Percentiles rank a stretch among this genome's conserved stretches.
Evolutionary conservation across 2,888 invertebrate species (phyloP).

Genomic region (Latrodectus elegans): DNA sequence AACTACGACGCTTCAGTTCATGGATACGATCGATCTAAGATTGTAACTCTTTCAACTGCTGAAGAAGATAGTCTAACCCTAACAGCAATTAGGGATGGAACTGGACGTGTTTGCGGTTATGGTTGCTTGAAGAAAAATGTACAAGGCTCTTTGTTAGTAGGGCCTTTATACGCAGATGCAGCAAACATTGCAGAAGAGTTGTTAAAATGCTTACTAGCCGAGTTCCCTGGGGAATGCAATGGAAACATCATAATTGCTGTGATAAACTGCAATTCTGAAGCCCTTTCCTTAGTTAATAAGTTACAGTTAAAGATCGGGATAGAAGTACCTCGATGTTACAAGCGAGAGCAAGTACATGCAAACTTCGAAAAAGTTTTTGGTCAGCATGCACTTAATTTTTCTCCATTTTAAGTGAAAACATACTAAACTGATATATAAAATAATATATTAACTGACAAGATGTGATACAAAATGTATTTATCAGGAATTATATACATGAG

Average conservation of each 20-base stretch:
- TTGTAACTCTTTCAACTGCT: slow-evolving; percentile 38
- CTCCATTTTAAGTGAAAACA: slow-evolving; percentile 62
- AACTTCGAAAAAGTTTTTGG: slow-evolving; percentile 69
- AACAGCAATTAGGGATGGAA: slow-evolving; percentile 36
- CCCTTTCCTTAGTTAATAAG: slow-evolving; percentile 59
- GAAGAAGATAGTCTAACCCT: slow-evolving; percentile 47
- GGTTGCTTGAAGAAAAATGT: slow-evolving; percentile 53
- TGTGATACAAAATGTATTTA: too few relatives aligned
- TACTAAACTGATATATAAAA: too few relatives aligned
- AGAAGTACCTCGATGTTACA: slow-evolving; percentile 70
- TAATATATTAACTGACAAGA: too few relatives aligned
- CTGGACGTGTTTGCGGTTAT: slow-evolving; percentile 54
- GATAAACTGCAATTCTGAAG: slow-evolving; percentile 70
- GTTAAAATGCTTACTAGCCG: slow-evolving; percentile 14
- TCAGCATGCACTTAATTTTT: slow-evolving; percentile 71
- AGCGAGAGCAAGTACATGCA: slow-evolving; percentile 53
- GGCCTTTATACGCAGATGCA: slow-evolving; percentile 60
- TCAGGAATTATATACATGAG: too few relatives aligned
- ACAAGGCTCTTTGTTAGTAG: slow-evolving; percentile 46
- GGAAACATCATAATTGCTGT: slow-evolving; percentile 62
- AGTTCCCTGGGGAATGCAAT: slow-evolving; percentile 43
- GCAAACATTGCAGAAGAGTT: slow-evolving; percentile 44
- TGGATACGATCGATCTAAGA: slow-evolving; percentile 59
- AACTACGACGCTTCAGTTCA: slow-evolving; percentile 62
- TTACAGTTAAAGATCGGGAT: slow-evolving; percentile 62